Evolutionary conservation across 2,888 invertebrate species (phyloP), one percentile per base, ranked within the genome.

Genomic region (Trichogramma evanescens): DNA sequence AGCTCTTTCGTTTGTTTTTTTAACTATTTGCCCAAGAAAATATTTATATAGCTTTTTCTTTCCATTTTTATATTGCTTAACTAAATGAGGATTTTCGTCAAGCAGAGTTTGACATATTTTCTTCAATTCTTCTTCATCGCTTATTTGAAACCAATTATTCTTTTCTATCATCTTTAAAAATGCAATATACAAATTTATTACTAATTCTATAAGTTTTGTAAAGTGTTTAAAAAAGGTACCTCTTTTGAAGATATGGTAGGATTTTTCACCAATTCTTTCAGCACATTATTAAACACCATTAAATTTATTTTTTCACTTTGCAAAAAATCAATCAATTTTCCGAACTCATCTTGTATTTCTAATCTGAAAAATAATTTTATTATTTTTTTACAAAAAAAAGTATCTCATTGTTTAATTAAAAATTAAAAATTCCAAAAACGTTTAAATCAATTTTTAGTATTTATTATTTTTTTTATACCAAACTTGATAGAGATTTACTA

Each of bases 11-110:
- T 85, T 75, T 50, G 86, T 84, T 65, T 79, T 78, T 69, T 83
- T 83, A 58, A 81, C 81, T 56, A 89, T 79, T 70, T 83, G 79
- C 9, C 85, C 86, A 62, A 86, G 73, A 62, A 92, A 81, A 42
- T 85, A 85, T 69, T 82, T 84, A 52, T 88, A 82, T 6, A 86
- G 82, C 79, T 89, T 89, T 0, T 74, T 76, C 78, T 91, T 91
- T 5, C 91, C 91, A 7, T 78, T 79, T 73, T 82, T 85, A 71
- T 86, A 91, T 66, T 84, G 81, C 64, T 82, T 79, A 1, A 88
- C 88, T 57, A 86, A 73, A 72, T 88, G 85, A 8, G 84, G 81
- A 77, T 90, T 88, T 63, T 84, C 82, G 9, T 83, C 73, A 42
- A 92, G 75, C 0, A 88, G 81, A 67, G 82, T 77, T 55, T 75